Conservation (phyloP, 53 echinoderm and acorn worm genomes). For the Henricia sp. region DNA sequence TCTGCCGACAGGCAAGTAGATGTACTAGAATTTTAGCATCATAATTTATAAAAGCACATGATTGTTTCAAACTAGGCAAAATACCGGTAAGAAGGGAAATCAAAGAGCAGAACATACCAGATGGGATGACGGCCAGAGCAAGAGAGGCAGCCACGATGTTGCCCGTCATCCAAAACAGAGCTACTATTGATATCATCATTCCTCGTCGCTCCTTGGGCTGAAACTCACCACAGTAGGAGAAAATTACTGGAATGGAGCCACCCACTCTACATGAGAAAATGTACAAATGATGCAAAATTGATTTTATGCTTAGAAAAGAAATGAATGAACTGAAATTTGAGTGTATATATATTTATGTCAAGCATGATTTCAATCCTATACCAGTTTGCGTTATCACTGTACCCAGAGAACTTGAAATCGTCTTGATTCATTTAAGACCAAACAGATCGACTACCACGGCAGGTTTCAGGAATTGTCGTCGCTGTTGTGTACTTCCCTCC, state of each 20-base stretch:
- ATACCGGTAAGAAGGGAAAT: too few relatives aligned
- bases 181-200: slow-evolving; percentile 82
- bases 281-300: background rate
- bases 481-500: slow-evolving; percentile 42
- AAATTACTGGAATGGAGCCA: slow-evolving; percentile 91
- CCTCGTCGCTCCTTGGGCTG: slow-evolving; percentile 76
- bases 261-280: slow-evolving; percentile 77
- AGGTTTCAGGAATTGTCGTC: slow-evolving; percentile 6
- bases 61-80: too few relatives aligned
- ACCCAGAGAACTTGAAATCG: background rate
- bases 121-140: slow-evolving; percentile 88
- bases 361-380: slow-evolving; percentile 5
- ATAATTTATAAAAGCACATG: too few relatives aligned
- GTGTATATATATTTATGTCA: slow-evolving; percentile 7
- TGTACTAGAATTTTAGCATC: too few relatives aligned
- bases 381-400: background rate
- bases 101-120: slow-evolving; percentile 55
- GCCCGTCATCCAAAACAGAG: slow-evolving; percentile 92
- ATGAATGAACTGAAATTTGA: too few relatives aligned
- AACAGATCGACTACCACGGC: slow-evolving; percentile 11
- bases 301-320: background rate
- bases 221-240: slow-evolving; percentile 94
- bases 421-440: slow-evolving; percentile 3
- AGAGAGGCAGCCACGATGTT: slow-evolving; percentile 84
- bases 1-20: too few relatives aligned